Evolutionary conservation across 2,797 vertebrate genomes (phyloP).

Genomic region (Ciconia nigra): DNA sequence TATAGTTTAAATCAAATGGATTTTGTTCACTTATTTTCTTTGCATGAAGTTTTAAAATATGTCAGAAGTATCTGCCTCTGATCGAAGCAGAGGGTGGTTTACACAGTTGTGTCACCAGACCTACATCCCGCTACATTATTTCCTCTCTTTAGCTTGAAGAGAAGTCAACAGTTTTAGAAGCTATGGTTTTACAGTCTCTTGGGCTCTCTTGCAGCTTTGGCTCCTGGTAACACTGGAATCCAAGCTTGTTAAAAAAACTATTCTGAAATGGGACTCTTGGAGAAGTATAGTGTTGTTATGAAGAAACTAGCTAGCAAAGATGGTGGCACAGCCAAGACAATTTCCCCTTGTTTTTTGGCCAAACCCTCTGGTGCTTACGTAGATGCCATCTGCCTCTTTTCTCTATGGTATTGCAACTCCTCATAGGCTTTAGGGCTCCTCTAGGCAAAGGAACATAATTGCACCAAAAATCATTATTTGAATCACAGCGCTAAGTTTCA

Average conservation of each 20-base stretch:
- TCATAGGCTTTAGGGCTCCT: slow-evolving; percentile 36
- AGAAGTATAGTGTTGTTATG: neutral
- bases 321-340: slow-evolving; percentile 24
- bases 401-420: slow-evolving; percentile 21
- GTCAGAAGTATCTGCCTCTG: neutral
- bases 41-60: neutral
- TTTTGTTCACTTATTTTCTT: neutral
- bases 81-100: neutral
- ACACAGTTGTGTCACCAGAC: neutral
- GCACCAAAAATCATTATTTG: slow-evolving; percentile 24
- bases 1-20: neutral
- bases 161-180: slow-evolving; percentile 12
- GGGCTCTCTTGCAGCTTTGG: neutral
- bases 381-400: slow-evolving; percentile 60
- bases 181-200: neutral
- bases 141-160: neutral
- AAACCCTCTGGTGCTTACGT: slow-evolving; percentile 44
- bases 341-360: slow-evolving; percentile 56
- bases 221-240: neutral
- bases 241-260: neutral
- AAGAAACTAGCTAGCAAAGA: slow-evolving; percentile 27
- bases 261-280: neutral
- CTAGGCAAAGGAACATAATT: slow-evolving; percentile 26
- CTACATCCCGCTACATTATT: neutral
- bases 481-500: neutral